Evolutionary conservation across 2,797 vertebrate genomes (phyloP).

Genomic region (Fistularia commersonii): DNA sequence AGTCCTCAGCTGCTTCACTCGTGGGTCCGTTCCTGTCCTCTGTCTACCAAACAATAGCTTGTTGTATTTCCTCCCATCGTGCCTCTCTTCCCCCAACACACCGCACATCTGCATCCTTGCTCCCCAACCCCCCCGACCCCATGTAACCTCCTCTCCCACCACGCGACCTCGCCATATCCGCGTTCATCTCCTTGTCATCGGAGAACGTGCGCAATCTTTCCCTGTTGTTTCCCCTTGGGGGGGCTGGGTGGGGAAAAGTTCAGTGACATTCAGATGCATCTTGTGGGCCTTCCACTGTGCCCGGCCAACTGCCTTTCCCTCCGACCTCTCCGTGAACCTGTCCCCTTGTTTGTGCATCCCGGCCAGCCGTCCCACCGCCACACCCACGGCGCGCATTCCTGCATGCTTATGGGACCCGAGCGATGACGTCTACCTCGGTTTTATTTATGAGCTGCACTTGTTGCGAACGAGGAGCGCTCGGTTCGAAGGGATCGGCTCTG

Average conservation of each 20-base stretch:
- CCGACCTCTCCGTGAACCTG: slow-evolving; percentile 68
- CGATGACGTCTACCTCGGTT: slow-evolving; percentile 48
- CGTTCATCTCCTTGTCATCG: slow-evolving; percentile 30
- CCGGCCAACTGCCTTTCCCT: slow-evolving; percentile 57
- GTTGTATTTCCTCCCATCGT: slow-evolving; percentile 73
- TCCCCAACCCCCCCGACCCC: slow-evolving; percentile 38
- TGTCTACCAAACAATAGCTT: slow-evolving; percentile 70
- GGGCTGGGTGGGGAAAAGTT: slow-evolving; percentile 32
- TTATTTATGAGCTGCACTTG: slow-evolving; percentile 53
- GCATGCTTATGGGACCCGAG: slow-evolving; percentile 56
- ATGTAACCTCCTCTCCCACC: slow-evolving; percentile 40
- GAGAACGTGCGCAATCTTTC: slow-evolving; percentile 34
- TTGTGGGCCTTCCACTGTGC: slow-evolving; percentile 35
- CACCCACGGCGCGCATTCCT: slow-evolving; percentile 66
- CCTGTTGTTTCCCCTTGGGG: slow-evolving; percentile 38
- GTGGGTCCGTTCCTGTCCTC: slow-evolving; percentile 53
- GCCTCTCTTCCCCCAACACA: slow-evolving; percentile 48
- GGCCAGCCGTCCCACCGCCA: slow-evolving; percentile 42
- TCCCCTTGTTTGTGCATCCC: slow-evolving; percentile 54
- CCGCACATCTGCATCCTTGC: slow-evolving; percentile 74
- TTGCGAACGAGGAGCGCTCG: too few species aligned
- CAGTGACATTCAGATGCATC: slow-evolving; percentile 51
- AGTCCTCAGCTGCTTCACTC: slow-evolving; percentile 64
- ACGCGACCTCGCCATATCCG: slow-evolving; percentile 46
- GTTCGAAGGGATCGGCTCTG: too few species aligned